phyloP scores from a whole-genome alignment of 2,797 vertebrate species.

The Spatula clypeata region DNA sequence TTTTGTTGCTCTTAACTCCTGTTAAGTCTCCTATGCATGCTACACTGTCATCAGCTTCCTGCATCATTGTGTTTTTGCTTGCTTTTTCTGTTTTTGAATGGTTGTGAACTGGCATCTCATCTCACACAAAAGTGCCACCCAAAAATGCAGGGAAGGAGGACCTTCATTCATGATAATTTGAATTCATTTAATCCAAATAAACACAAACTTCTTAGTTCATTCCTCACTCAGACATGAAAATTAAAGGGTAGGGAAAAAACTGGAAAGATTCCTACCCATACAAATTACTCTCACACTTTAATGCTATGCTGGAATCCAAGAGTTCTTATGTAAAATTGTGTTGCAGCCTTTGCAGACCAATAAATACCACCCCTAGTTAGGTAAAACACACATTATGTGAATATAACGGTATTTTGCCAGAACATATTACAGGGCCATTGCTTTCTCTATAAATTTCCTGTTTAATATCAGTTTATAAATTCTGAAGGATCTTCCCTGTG shows the following conservation, averaged over 20 bases:
- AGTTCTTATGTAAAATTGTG: background rate
- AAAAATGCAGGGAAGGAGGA: background rate
- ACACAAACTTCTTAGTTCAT: background rate
- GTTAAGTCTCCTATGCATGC: background rate
- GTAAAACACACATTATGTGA: rapidly evolving
- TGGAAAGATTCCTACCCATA: background rate
- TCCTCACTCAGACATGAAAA: background rate
- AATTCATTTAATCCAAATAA: background rate
- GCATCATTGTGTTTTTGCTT: background rate
- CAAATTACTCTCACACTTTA: background rate
- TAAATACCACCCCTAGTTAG: background rate
- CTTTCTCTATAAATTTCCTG: background rate
- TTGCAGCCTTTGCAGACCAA: background rate
- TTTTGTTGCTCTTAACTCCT: background rate
- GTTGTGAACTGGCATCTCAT: background rate
- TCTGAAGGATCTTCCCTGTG: background rate
- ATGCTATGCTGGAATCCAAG: background rate
- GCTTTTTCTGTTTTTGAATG: background rate
- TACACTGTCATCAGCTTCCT: background rate
- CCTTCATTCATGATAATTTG: background rate
- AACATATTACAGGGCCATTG: background rate
- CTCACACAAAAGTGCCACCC: background rate
- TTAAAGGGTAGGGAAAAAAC: background rate
- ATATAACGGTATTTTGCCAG: background rate
- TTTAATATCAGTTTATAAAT: background rate